These are phyloP conservation scores for Trichonephila clavata DNA, from an alignment of 1,140 invertebrate species.

Conservation along the genomic window DNA sequence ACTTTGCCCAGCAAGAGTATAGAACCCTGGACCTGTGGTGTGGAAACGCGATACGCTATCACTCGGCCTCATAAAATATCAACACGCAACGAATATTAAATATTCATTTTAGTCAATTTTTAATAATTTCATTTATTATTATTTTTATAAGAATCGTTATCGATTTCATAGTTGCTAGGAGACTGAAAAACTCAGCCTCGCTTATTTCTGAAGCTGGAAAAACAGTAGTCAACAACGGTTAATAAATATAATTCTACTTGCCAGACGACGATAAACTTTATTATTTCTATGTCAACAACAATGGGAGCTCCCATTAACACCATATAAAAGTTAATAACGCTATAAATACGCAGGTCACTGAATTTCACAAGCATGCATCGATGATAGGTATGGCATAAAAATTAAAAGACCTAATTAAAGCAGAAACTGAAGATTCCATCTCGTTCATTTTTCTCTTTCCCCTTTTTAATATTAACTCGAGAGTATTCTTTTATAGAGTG, in stretches of 20 bases:
- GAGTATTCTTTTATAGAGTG: background rate
- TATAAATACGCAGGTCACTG: constrained; percentile 26
- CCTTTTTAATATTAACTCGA: background rate
- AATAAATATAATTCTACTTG: background rate
- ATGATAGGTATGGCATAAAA: background rate
- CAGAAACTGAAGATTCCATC: constrained; percentile 15
- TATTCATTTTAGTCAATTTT: no score
- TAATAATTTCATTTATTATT: no score
- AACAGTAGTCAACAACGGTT: background rate
- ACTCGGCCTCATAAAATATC: no score
- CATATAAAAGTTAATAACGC: constrained; percentile 12
- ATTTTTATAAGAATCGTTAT: no score
- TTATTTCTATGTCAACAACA: background rate
- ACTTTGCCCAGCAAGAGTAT: no score
- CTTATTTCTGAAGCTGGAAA: no score
- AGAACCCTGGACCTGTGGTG: no score
- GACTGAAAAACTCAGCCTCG: no score
- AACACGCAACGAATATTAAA: no score
- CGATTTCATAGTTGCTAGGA: no score
- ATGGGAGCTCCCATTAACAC: background rate
- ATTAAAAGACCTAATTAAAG: constrained; percentile 43
- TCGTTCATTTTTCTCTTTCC: background rate
- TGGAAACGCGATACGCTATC: no score
- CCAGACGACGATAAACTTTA: background rate
- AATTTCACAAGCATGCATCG: background rate